These are phyloP conservation scores for Tupiocoris notatus DNA, from an alignment of 2,888 invertebrate species.

Conservation along the genomic window DNA sequence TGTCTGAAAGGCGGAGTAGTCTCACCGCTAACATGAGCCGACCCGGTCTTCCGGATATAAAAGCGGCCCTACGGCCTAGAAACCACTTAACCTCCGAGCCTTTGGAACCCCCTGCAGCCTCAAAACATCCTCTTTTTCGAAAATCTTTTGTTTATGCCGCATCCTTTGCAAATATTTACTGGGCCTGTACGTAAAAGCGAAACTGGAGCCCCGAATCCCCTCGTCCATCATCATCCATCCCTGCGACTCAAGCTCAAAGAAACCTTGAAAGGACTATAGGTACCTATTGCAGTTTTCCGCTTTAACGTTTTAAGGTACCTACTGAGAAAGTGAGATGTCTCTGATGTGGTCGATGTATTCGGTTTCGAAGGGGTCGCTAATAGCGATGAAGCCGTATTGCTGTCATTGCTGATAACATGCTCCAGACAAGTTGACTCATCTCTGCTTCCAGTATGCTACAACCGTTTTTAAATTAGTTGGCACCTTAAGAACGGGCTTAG, in stretches of 20 bases:
- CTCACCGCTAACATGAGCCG: too few relatives aligned
- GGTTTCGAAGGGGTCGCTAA: too few relatives aligned
- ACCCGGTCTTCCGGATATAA: too few relatives aligned
- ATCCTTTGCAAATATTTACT: neutral
- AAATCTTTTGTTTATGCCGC: neutral
- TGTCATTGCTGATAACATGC: too few relatives aligned
- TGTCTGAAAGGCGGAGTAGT: neutral
- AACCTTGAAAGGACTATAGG: neutral
- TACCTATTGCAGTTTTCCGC: neutral
- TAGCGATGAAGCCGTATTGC: too few relatives aligned
- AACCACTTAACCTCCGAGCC: neutral
- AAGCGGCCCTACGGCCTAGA: neutral
- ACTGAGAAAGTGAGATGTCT: too few relatives aligned
- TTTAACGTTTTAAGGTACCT: neutral
- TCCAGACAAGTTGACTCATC: too few relatives aligned
- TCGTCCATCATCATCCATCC: neutral
- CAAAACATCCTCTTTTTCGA: neutral
- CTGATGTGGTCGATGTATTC: too few relatives aligned
- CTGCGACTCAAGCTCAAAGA: neutral
- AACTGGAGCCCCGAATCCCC: neutral
- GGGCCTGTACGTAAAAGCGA: neutral
- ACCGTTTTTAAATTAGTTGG: too few relatives aligned
- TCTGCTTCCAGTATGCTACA: too few relatives aligned
- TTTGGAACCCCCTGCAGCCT: too few relatives aligned
- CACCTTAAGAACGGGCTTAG: too few relatives aligned